Evolutionary conservation across 2,797 vertebrate genomes (phyloP), one percentile per base, ranked within the genome.

Genomic region (Gymnodraco acuticeps): DNA sequence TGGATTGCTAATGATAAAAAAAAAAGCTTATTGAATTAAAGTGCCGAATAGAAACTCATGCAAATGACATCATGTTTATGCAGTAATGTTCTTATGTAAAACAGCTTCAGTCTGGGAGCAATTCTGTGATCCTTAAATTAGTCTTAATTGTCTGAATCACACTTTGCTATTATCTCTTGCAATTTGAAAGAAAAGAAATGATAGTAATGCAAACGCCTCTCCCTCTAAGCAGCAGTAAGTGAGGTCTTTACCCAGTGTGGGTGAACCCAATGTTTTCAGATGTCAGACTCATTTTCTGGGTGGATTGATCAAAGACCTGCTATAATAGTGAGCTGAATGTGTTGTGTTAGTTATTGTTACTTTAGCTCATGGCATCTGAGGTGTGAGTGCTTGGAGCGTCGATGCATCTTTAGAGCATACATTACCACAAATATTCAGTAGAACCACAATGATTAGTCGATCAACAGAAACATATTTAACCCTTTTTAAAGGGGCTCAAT

Each of bases 31-130:
- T 55, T 51, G 4, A 27, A 52, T 76, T 52, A 42, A 73, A 74
- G 33, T 0, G 3, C 48, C 20, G 47, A 42, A 16, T 10, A 51
- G 46, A 16, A 15, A 68, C 51, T 46, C 50, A 43, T 52, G 33
- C 23, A 64, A 14, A 75, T 73, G 42, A 50, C 16, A 63, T 11
- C 1, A n/a, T 42, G 31, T 58, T 51, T 47, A 55, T 77, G 41
- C 45, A 38, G 23, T 53, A 16, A 63, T 65, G 38, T 65, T 54
- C 15, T 38, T n/a, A 20, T 67, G 52, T 52, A 19, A 69, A 69
- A 58, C 0, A 0, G 16, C 42, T 46, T 63, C 12, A 17, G 45
- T 53, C 27, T 58, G 50, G 19, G 4, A 51, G 27, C 17, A 56
- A 5, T 41, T 27, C 31, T 64, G 45, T 10, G 10, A 68, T 47